These are phyloP conservation scores for Buteo buteo DNA, from an alignment of 2,113 vertebrate species.

Conservation along the genomic window DNA sequence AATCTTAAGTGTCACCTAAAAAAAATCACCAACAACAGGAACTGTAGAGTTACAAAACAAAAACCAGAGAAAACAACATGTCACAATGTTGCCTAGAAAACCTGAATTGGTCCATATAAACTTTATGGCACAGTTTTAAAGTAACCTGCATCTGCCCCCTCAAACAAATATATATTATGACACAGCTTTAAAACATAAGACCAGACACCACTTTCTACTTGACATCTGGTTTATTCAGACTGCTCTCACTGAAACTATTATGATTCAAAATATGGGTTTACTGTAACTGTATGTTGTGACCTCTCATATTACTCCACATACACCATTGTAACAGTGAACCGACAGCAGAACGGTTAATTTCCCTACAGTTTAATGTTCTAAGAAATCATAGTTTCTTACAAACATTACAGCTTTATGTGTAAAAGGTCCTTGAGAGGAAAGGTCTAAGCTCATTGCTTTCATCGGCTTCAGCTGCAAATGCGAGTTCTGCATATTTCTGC, in stretches of 20 bases:
- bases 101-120: not conserved
- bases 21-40: not conserved
- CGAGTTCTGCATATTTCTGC: not conserved
- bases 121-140: not conserved
- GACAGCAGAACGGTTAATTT: not conserved
- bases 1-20: not conserved
- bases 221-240: not conserved
- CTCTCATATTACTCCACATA: not conserved
- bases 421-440: not conserved
- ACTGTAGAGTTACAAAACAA: not conserved
- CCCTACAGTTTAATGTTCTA: not conserved
- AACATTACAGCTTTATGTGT: not conserved
- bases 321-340: not conserved
- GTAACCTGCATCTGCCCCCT: not conserved
- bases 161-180: not conserved
- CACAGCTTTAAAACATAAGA: not conserved
- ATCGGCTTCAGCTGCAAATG: not conserved
- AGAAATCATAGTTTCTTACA: not conserved
- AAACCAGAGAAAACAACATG: not conserved
- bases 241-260: not conserved
- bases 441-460: not conserved
- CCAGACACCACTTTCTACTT: not conserved
- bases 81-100: not conserved
- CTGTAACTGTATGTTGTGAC: not conserved
- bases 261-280: not conserved